Percentiles rank a stretch among this genome's conserved stretches.
phyloP scores from a whole-genome alignment of 2,888 invertebrate species.

The Cephus rjabovi region DNA sequence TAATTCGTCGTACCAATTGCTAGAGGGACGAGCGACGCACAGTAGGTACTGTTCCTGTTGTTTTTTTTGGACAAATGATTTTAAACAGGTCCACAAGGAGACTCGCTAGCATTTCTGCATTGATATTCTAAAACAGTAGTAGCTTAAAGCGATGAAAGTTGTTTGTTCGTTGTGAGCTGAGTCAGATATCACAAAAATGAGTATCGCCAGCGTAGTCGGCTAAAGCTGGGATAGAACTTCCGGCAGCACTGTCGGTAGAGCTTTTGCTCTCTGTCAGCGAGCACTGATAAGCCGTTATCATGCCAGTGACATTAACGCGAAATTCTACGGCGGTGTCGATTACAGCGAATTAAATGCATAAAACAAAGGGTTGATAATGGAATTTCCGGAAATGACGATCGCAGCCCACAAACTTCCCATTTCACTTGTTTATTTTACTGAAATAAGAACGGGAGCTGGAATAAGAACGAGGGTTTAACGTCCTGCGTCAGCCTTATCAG shows the following conservation, averaged over 20 bases:
- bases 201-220: neutral
- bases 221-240: neutral
- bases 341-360: constrained; percentile 34
- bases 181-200: neutral
- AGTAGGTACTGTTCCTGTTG: neutral
- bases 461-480: neutral
- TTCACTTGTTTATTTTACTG: constrained; percentile 24
- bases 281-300: neutral
- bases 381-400: constrained; percentile 38
- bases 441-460: neutral
- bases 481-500: neutral
- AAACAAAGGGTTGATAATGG: constrained; percentile 45
- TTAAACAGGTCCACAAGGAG: neutral
- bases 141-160: neutral
- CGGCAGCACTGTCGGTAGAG: neutral
- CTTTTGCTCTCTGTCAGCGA: neutral
- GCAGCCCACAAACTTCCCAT: constrained; percentile 39
- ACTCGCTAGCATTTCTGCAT: neutral
- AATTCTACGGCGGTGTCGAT: constrained; percentile 17
- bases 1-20: neutral
- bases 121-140: neutral
- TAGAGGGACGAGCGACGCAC: neutral
- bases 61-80: neutral
- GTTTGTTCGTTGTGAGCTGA: neutral
- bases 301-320: neutral